A percentile compares a stretch with the other conserved stretches of the same genome.
Evolutionary conservation across 2,888 invertebrate genomes (phyloP).

Genomic region (Homarus gammarus): DNA sequence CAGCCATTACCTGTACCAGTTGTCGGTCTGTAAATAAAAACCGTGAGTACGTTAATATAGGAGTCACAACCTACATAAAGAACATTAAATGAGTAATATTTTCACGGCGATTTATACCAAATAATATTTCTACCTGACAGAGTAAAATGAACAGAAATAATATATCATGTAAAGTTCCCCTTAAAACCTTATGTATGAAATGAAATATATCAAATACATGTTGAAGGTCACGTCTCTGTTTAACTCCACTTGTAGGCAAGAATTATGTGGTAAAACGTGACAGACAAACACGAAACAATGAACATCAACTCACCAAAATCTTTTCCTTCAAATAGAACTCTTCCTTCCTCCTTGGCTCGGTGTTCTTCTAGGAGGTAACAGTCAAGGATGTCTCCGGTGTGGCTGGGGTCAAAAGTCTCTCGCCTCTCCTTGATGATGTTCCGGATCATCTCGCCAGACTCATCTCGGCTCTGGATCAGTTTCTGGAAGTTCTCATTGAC

Average conservation of each 20-base stretch:
- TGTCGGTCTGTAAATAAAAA: constrained; percentile 86
- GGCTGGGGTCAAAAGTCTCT: constrained; percentile 86
- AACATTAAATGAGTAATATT: too few species aligned
- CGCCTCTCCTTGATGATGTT: constrained; percentile 91
- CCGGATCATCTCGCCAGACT: constrained; percentile 88
- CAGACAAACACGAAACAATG: not conserved
- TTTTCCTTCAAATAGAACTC: constrained; percentile 89
- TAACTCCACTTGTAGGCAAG: too few species aligned
- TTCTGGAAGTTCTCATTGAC: constrained; percentile 82
- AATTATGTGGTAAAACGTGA: too few species aligned
- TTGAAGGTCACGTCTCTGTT: too few species aligned
- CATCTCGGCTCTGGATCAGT: constrained; percentile 86
- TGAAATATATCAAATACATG: too few species aligned
- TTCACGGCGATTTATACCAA: too few species aligned
- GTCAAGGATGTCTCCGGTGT: constrained; percentile 90
- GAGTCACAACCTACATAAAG: too few species aligned
- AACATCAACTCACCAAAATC: constrained; percentile 89
- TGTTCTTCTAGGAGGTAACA: constrained; percentile 91
- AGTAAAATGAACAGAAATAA: too few species aligned
- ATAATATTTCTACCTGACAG: too few species aligned
- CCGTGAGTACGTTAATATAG: constrained; percentile 68
- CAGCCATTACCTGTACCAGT: constrained; percentile 93
- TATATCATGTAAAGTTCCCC: too few species aligned
- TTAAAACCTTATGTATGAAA: too few species aligned
- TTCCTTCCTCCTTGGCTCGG: constrained; percentile 88